Evolutionary conservation across 1,140 invertebrate species (phyloP), one percentile per base, ranked within the genome.

Genomic region (Zaprionus camerounensis): DNA sequence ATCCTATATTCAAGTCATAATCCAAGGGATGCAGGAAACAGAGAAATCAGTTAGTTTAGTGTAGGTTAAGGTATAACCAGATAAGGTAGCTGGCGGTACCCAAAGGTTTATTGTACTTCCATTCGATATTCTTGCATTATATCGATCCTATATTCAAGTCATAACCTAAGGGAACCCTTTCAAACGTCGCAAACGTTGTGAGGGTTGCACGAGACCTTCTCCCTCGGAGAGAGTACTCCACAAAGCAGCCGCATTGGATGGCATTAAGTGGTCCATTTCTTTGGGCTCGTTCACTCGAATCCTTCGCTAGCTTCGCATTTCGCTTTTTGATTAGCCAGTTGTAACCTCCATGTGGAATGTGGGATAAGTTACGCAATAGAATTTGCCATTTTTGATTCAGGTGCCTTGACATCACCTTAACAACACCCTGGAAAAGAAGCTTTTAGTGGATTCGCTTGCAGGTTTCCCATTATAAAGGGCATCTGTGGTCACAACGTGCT

Each of bases 191-290:
- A 3, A 46, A 46, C n/a, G n/a, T 7, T n/a, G n/a, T 17, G 6
- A 9, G n/a, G 6, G 2, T 46, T 17, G 6, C 41, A 46, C n/a
- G 5, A 46, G 2, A 46, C n/a, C 41, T 26, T 26, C n/a, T 46
- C 11, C 9, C 20, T 4, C 9, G 9, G 20, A 24, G 20, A 51
- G 46, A 6, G 46, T 51, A 13, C 46, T 24, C 2, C 3, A 5
- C 38, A 58, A 68, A 65, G 5, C 17, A 26, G 31, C 28, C 73
- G 55, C 59, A 22, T 58, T 61, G 44, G 58, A 49, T 73, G 74
- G 31, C 74, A 78, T 86, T 88, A 88, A 87, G 83, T 87, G 84
- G 78, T 87, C 78, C 74, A 84, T 81, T 81, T 84, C 81, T 67
- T 65, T 62, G 73, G 61, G 64, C 65, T 57, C 75, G 67, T 74